phyloP scores from a whole-genome alignment of 2,113 vertebrate species.

The Cheirogaleus medius region DNA sequence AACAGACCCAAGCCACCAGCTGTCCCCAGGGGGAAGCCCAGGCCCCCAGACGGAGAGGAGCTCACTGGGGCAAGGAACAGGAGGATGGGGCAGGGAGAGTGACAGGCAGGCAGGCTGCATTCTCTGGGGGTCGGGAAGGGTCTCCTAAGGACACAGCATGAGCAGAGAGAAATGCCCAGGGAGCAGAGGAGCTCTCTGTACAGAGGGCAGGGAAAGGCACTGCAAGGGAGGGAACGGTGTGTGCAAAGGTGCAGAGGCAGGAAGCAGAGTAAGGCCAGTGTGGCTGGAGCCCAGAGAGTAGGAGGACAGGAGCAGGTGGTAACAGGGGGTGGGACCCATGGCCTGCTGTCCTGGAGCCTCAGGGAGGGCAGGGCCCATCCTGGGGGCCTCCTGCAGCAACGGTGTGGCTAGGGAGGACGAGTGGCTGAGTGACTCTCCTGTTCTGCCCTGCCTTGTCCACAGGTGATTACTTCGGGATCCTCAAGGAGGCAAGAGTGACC shows the following conservation, averaged over 20 bases:
- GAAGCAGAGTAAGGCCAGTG: neutral
- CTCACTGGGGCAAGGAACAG: too few relatives aligned
- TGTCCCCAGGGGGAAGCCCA: neutral
- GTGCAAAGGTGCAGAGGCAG: neutral
- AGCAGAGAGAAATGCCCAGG: neutral
- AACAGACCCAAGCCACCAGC: neutral
- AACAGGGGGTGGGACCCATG: fast-evolving
- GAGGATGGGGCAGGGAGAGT: neutral
- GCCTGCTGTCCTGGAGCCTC: neutral
- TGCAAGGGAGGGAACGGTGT: neutral
- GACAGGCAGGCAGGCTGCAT: too few relatives aligned
- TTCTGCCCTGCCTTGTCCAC: conserved; percentile 12
- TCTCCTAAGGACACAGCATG: neutral
- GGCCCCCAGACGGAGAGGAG: neutral
- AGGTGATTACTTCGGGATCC: conserved; percentile 98
- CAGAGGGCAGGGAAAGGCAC: neutral
- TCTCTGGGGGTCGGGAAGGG: too few relatives aligned
- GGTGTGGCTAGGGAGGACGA: neutral
- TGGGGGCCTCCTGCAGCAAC: neutral
- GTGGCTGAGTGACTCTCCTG: neutral
- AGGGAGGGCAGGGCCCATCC: neutral
- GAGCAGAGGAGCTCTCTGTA: neutral
- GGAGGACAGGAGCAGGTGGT: neutral
- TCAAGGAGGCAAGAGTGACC: conserved; percentile 94
- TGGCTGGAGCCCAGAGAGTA: neutral